Conservation (phyloP, 92 coral and sea anemone species). For the Porites rus region DNA sequence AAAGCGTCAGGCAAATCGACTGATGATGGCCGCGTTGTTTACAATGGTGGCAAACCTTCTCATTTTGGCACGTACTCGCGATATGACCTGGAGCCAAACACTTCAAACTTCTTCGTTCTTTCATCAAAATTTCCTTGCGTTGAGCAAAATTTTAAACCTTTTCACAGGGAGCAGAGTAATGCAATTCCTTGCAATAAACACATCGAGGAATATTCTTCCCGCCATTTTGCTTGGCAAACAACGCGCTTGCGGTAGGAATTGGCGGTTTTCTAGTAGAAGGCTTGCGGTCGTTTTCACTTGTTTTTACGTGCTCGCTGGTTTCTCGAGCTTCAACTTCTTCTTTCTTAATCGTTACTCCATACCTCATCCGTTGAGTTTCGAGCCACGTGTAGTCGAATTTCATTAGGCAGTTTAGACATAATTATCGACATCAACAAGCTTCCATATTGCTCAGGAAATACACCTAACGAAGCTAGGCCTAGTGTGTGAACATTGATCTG, state of each 20-base stretch:
- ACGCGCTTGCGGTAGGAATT: no score
- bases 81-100: conserved; percentile 18
- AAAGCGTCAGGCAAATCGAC: background rate
- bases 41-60: conserved; percentile 32
- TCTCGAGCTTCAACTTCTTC: conserved; percentile 63
- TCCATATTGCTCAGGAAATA: conserved; percentile 40
- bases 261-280: no score
- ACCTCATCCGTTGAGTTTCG: conserved; percentile 49
- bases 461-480: no score
- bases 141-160: background rate
- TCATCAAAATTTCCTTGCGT: conserved; percentile 19
- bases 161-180: no score
- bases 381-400: conserved; percentile 15
- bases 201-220: no score
- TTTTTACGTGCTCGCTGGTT: background rate
- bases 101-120: conserved; percentile 3
- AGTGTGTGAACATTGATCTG: no score
- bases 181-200: no score
- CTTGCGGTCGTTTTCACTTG: no score
- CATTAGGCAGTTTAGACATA: no score
- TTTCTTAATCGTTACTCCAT: conserved; percentile 49
- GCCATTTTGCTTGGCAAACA: background rate
- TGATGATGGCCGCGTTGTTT: conserved; percentile 26
- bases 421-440: conserved; percentile 28
- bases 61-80: conserved; percentile 11